Percentiles rank a stretch among this genome's conserved stretches.
phyloP scores from a whole-genome alignment of 1,140 invertebrate genomes.

The Batillaria attramentaria region DNA sequence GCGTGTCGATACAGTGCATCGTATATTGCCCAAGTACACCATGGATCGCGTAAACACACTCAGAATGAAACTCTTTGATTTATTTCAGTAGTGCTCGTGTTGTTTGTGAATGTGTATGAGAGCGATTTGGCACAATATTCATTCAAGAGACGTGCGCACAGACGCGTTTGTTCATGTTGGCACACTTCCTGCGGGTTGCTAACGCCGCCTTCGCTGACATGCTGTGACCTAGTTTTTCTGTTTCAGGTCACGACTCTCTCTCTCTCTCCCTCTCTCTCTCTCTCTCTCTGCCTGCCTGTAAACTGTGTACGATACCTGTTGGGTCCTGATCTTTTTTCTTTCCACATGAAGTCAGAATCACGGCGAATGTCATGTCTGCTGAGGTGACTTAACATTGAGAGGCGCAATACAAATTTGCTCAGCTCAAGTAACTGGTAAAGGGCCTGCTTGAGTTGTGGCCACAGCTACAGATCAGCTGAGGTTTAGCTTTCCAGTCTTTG shows the following conservation, averaged over 20 bases:
- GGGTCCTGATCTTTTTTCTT: background rate
- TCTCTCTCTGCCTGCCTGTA: background rate
- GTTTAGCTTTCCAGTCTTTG: too few relatives aligned
- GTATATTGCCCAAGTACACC: background rate
- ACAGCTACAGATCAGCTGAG: too few relatives aligned
- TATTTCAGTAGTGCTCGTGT: background rate
- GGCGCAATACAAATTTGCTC: too few relatives aligned
- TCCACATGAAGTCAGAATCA: too few relatives aligned
- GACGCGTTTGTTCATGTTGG: background rate
- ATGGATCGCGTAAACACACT: too few relatives aligned
- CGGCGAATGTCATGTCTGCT: too few relatives aligned
- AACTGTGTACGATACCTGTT: background rate
- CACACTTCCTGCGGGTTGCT: constrained; percentile 26
- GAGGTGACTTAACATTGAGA: too few relatives aligned
- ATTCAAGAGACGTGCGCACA: background rate
- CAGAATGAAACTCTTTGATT: background rate
- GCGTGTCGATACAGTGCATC: constrained; percentile 24
- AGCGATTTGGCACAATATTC: background rate
- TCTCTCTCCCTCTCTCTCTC: background rate
- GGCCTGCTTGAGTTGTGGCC: too few relatives aligned
- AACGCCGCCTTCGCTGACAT: constrained; percentile 18
- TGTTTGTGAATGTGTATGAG: background rate
- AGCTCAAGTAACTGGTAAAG: too few relatives aligned
- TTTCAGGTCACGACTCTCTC: background rate
- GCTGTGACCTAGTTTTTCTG: background rate